Evolutionary conservation across 1,140 invertebrate genomes (phyloP).

Genomic region (Thaumatotibia leucotreta): DNA sequence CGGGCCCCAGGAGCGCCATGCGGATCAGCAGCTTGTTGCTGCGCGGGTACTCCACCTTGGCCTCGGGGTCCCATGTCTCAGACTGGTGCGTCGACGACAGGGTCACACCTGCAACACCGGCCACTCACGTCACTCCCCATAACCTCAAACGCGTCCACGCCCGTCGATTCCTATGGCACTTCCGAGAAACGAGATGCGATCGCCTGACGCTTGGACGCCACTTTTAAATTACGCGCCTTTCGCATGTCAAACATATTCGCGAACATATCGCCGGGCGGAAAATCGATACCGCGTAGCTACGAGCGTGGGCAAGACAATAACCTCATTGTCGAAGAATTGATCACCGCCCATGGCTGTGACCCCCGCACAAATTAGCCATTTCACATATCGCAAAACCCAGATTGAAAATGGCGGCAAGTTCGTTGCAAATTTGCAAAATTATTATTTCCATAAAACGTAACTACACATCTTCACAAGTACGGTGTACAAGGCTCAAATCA

Average conservation of each 20-base stretch:
- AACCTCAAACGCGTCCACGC: background rate
- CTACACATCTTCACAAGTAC: background rate
- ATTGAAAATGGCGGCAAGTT: slow-evolving; percentile 54
- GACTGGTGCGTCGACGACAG: slow-evolving; percentile 76
- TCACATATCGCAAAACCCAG: slow-evolving; percentile 9
- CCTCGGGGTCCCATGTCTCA: slow-evolving; percentile 80
- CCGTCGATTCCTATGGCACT: background rate
- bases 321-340: background rate
- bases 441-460: background rate
- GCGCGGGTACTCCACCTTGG: slow-evolving; percentile 78
- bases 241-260: slow-evolving; percentile 18
- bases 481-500: background rate
- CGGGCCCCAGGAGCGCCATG: slow-evolving; percentile 85
- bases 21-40: slow-evolving; percentile 82
- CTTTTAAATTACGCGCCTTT: slow-evolving; percentile 62
- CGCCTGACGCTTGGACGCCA: slow-evolving; percentile 57
- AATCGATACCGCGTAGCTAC: slow-evolving; percentile 30
- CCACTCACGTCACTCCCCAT: slow-evolving; percentile 8
- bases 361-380: slow-evolving; percentile 24
- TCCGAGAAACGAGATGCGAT: slow-evolving; percentile 1
- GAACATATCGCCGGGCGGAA: slow-evolving; percentile 17
- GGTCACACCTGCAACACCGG: slow-evolving; percentile 75
- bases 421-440: slow-evolving; percentile 13
- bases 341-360: background rate
- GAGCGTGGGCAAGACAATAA: background rate